Evolutionary conservation across 1,140 invertebrate species (phyloP).

Genomic region (Drosophila fuyamai): DNA sequence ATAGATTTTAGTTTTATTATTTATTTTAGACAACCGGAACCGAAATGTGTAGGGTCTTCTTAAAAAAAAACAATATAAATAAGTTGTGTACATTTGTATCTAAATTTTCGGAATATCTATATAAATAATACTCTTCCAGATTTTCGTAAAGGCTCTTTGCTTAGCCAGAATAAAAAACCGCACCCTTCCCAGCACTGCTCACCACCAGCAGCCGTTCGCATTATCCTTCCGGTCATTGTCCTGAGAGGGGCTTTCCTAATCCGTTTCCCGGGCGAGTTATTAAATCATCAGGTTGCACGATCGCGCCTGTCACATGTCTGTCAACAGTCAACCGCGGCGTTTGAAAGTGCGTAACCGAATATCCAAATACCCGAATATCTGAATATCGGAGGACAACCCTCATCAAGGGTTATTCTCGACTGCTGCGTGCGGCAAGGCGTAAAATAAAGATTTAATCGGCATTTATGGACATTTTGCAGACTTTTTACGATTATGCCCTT

Average conservation of each 20-base stretch:
- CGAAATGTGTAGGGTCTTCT: too few species aligned
- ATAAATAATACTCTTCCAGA: too few species aligned
- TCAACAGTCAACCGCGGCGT: slow-evolving; percentile 52
- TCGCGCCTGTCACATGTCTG: slow-evolving; percentile 75
- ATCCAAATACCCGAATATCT: slow-evolving; percentile 22
- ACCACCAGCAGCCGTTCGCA: slow-evolving; percentile 1
- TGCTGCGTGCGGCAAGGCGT: slow-evolving; percentile 64
- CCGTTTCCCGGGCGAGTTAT: slow-evolving; percentile 58
- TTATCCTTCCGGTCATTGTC: slow-evolving; percentile 36
- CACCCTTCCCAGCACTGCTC: background rate
- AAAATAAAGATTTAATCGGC: slow-evolving; percentile 81
- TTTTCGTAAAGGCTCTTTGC: too few species aligned
- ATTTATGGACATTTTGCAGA: slow-evolving; percentile 60
- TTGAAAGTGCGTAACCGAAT: slow-evolving; percentile 61
- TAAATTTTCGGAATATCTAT: too few species aligned
- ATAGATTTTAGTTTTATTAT: too few species aligned
- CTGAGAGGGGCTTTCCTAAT: slow-evolving; percentile 42
- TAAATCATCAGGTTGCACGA: slow-evolving; percentile 81
- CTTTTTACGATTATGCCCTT: slow-evolving; percentile 57
- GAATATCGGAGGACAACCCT: slow-evolving; percentile 10
- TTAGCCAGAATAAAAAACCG: background rate
- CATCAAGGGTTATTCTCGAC: slow-evolving; percentile 19
- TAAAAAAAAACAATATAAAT: too few species aligned
- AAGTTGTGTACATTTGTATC: too few species aligned
- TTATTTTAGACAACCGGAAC: too few species aligned